These are phyloP conservation scores for Microplitis mediator DNA, from an alignment of 1,140 invertebrate species.

Conservation along the genomic window DNA sequence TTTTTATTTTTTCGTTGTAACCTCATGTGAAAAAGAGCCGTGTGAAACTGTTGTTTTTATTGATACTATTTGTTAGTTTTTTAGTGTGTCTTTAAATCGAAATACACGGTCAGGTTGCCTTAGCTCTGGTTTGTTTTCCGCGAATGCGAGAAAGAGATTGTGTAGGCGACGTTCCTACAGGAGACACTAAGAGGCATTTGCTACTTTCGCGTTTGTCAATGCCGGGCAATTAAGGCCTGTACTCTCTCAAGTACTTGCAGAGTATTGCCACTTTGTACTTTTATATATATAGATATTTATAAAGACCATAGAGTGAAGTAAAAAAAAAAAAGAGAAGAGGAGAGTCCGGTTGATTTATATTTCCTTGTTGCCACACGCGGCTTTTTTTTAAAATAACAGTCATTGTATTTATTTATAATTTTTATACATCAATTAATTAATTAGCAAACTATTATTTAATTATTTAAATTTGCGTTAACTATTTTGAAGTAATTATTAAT, in stretches of 20 bases:
- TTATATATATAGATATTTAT: neutral
- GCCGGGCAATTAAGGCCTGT: slow-evolving; percentile 49
- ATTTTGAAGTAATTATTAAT: neutral
- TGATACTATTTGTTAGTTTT: neutral
- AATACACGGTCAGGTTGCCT: too few relatives aligned
- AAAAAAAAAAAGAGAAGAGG: neutral
- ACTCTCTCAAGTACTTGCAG: slow-evolving; percentile 33
- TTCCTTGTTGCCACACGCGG: neutral
- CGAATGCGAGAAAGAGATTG: slow-evolving; percentile 41
- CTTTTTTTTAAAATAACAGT: neutral
- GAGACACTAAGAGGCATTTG: neutral
- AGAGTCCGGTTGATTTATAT: slow-evolving; percentile 4
- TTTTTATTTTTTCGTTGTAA: too few relatives aligned
- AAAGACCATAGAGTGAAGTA: neutral
- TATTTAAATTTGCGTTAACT: neutral
- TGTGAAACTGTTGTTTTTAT: neutral
- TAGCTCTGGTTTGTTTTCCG: slow-evolving; percentile 19
- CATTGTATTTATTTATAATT: neutral
- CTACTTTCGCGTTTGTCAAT: slow-evolving; percentile 45
- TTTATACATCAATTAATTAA: neutral
- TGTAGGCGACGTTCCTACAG: slow-evolving; percentile 23
- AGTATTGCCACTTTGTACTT: slow-evolving; percentile 35
- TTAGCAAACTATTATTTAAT: neutral
- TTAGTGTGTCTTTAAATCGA: neutral
- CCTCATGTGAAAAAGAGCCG: neutral